These are phyloP conservation scores for Metalampra italica DNA, from an alignment of 2,888 invertebrate genomes.

Conservation along the genomic window DNA sequence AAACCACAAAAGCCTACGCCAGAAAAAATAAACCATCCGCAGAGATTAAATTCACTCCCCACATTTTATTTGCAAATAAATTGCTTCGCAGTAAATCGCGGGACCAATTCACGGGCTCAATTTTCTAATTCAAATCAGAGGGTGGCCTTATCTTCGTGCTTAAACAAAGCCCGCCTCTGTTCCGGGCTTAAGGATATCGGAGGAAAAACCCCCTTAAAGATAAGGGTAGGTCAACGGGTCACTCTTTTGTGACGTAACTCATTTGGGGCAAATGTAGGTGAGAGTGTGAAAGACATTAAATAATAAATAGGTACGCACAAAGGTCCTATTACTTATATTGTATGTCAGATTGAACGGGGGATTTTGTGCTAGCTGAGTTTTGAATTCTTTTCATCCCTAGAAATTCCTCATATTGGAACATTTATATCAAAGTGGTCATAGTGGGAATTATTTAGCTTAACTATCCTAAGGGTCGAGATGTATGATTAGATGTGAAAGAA, in stretches of 20 bases:
- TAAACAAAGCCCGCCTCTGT: constrained; percentile 36
- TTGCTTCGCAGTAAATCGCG: constrained; percentile 35
- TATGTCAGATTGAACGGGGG: background rate
- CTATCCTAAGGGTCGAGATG: too few species aligned
- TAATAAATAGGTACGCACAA: background rate
- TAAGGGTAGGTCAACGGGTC: constrained; percentile 19
- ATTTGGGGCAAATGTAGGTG: constrained; percentile 14
- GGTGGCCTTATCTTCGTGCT: constrained; percentile 20
- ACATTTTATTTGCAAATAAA: constrained; percentile 57
- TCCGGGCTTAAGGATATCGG: constrained; percentile 12
- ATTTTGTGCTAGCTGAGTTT: background rate
- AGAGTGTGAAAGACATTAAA: constrained; percentile 1
- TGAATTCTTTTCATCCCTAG: background rate
- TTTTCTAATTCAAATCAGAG: constrained; percentile 59
- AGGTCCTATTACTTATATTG: too few species aligned
- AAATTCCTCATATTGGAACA: background rate
- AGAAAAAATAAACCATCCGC: constrained; percentile 9
- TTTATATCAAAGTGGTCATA: background rate
- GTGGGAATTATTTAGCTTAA: too few species aligned
- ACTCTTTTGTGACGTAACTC: constrained; percentile 16
- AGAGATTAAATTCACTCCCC: constrained; percentile 38
- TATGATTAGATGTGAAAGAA: too few species aligned
- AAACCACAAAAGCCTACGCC: background rate
- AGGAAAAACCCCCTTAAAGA: constrained; percentile 19
- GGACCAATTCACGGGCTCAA: constrained; percentile 37